Conservation (phyloP, 2,888 invertebrate species). For the Drosophila barbarae region DNA sequence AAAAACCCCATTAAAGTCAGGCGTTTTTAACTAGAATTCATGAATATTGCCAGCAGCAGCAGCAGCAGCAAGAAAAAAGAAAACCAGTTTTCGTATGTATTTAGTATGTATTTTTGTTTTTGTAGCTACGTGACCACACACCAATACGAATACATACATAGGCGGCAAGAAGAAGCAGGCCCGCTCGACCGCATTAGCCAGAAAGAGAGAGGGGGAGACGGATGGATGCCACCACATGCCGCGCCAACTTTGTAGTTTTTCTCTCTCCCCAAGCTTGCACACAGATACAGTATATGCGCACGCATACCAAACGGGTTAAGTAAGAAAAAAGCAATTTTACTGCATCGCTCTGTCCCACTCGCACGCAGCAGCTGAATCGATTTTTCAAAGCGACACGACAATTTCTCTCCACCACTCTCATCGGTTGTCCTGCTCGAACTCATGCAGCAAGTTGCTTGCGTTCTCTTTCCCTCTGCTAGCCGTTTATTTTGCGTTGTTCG, state of each 20-base stretch:
- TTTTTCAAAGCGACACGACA: conserved; percentile 69
- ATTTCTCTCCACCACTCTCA: conserved; percentile 58
- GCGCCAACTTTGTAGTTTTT: conserved; percentile 65
- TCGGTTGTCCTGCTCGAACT: conserved; percentile 47
- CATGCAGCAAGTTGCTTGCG: conserved; percentile 25
- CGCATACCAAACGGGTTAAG: conserved; percentile 69
- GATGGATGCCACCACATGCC: conserved; percentile 66
- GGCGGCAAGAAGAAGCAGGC: conserved; percentile 18
- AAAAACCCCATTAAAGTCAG: conserved; percentile 60
- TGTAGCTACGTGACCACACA: conserved; percentile 69
- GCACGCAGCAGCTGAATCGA: conserved; percentile 63
- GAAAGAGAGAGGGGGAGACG: conserved; percentile 18
- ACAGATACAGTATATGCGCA: conserved; percentile 49
- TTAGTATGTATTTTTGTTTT: conserved; percentile 33
- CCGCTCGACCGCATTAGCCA: conserved; percentile 61
- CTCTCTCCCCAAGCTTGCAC: conserved; percentile 50
- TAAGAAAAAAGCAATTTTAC: conserved; percentile 42
- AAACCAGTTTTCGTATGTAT: conserved; percentile 41
- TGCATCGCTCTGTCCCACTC: conserved; percentile 55
- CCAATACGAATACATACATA: conserved; percentile 29
- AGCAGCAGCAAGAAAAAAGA: conserved; percentile 20
- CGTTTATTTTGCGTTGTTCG: conserved; percentile 58
- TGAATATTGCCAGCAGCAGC: conserved; percentile 49
- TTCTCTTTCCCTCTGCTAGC: conserved; percentile 33
- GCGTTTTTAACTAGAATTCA: conserved; percentile 55